A percentile compares a stretch with the other conserved stretches of the same genome.
phyloP scores from a whole-genome alignment of 2,113 vertebrate species.

The Anser brachyrhynchus region DNA sequence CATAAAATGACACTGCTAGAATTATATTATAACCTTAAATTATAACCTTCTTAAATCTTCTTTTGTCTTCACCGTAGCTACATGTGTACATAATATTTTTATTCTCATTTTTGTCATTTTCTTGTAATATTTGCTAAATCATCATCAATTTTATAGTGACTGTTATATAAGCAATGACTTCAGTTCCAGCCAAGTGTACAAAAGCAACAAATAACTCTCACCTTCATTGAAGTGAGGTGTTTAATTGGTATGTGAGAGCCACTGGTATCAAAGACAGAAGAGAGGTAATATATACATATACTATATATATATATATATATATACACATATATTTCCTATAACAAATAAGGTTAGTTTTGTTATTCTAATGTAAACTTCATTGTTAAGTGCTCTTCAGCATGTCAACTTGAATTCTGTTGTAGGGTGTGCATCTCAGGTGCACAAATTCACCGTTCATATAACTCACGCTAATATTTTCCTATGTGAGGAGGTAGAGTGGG shows the following conservation, averaged over 20 bases:
- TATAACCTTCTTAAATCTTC: background rate
- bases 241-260: constrained; percentile 35
- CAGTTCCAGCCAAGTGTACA: constrained; percentile 7
- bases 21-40: background rate
- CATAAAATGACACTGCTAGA: background rate
- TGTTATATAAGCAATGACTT: background rate
- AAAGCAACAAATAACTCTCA: constrained; percentile 1
- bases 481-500: background rate
- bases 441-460: background rate
- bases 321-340: background rate
- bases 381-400: background rate
- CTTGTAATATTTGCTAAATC: constrained; percentile 36
- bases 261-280: background rate
- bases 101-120: constrained; percentile 6
- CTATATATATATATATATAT: no score
- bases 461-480: background rate
- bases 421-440: background rate
- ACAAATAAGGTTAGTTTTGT: background rate
- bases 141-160: constrained; percentile 12
- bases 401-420: background rate
- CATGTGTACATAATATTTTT: constrained; percentile 27
- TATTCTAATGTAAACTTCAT: background rate
- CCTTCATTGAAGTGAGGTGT: constrained; percentile 20
- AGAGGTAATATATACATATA: background rate
- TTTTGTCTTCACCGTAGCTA: constrained; percentile 14